phyloP scores from a whole-genome alignment of 2,113 vertebrate genomes.

The Xiphias gladius region DNA sequence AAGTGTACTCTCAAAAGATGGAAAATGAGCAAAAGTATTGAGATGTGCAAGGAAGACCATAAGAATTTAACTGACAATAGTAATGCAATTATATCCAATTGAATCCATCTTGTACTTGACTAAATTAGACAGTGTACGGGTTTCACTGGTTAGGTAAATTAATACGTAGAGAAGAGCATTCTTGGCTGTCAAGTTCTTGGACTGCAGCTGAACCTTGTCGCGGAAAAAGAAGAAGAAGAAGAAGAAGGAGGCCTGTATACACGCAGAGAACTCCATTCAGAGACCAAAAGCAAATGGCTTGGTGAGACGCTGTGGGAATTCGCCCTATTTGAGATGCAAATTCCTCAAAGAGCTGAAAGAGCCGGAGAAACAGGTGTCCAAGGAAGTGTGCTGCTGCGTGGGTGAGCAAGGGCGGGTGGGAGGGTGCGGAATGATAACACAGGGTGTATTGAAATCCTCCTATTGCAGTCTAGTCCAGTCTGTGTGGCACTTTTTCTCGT shows the following conservation, averaged over 20 bases:
- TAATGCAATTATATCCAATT: not conserved
- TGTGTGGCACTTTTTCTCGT: conserved; percentile 36
- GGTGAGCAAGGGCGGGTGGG: conserved; percentile 53
- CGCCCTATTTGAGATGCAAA: conserved; percentile 85
- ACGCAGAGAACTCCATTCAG: conserved; percentile 63
- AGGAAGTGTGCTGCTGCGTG: conserved; percentile 73
- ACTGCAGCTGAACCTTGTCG: conserved; percentile 59
- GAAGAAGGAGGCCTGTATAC: conserved; percentile 61
- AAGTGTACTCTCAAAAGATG: not conserved
- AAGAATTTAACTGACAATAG: not conserved
- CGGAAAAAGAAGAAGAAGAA: conserved; percentile 8
- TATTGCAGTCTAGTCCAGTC: conserved; percentile 23
- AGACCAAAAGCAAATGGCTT: conserved; percentile 55
- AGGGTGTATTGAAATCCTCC: conserved; percentile 62
- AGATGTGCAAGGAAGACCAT: not conserved
- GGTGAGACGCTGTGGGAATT: conserved; percentile 73
- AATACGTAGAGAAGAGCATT: conserved; percentile 30
- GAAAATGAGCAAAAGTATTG: not conserved
- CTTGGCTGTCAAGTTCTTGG: conserved; percentile 48
- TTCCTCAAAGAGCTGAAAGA: conserved; percentile 81
- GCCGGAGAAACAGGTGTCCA: conserved; percentile 84
- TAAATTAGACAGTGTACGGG: conserved; percentile 8
- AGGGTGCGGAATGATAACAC: conserved; percentile 75
- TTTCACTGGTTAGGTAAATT: conserved; percentile 16
- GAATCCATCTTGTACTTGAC: not conserved